Percentiles rank a stretch among this genome's conserved stretches.
These are phyloP conservation scores for Cosmia pyralina DNA, from an alignment of 2,888 invertebrate species.

Conservation along the genomic window DNA sequence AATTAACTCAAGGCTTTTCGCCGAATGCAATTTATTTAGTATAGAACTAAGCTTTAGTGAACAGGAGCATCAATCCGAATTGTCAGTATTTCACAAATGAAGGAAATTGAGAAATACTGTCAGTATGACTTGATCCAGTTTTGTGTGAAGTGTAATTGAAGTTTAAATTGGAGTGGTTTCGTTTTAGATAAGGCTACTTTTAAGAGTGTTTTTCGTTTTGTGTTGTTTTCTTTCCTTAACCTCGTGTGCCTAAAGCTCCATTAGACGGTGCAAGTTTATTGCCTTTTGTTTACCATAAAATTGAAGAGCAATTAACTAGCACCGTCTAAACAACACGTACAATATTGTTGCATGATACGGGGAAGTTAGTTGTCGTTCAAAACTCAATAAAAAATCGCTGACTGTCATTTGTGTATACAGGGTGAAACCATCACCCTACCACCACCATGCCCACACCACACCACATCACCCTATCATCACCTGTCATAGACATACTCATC, in stretches of 20 bases:
- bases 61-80: background rate
- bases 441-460: too few relatives aligned
- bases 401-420: too few relatives aligned
- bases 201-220: background rate
- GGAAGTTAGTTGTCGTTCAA: too few relatives aligned
- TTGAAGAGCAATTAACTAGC: too few relatives aligned
- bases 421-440: too few relatives aligned
- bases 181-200: background rate
- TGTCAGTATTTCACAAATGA: conserved; percentile 6
- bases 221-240: background rate
- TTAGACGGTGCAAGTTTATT: too few relatives aligned
- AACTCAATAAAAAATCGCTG: too few relatives aligned
- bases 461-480: too few relatives aligned
- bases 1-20: conserved; percentile 38
- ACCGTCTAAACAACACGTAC: too few relatives aligned
- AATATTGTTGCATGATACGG: too few relatives aligned
- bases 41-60: conserved; percentile 6
- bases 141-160: conserved; percentile 6
- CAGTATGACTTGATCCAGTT: conserved; percentile 30
- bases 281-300: too few relatives aligned
- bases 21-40: conserved; percentile 41
- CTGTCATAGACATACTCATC: too few relatives aligned
- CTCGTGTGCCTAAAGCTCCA: background rate
- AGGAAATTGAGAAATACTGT: conserved; percentile 17
- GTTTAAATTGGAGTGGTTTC: conserved; percentile 36